Percentiles rank a stretch among this genome's conserved stretches.
phyloP scores from a whole-genome alignment of 1,140 invertebrate genomes.

The Lordiphosa collinella region DNA sequence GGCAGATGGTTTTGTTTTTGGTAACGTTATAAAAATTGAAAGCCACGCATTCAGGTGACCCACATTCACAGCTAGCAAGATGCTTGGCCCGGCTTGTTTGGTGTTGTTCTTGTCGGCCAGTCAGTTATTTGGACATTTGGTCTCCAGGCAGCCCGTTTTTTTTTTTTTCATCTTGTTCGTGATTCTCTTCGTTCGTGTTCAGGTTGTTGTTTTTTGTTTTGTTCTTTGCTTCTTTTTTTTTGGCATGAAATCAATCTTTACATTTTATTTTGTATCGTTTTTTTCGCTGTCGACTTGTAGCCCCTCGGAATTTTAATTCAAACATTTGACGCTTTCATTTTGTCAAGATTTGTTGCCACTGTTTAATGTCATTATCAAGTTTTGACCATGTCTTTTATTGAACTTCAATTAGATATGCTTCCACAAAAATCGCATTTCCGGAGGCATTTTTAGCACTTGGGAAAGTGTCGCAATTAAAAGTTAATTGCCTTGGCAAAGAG shows the following conservation, averaged over 20 bases:
- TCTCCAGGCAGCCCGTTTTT: conserved; percentile 11
- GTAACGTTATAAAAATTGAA: conserved; percentile 73
- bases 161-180: conserved; percentile 12
- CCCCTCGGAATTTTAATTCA: conserved; percentile 59
- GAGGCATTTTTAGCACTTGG: conserved; percentile 27
- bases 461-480: conserved; percentile 68
- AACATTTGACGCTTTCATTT: conserved; percentile 64
- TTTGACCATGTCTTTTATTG: conserved; percentile 46
- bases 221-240: conserved; percentile 22
- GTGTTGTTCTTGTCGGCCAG: conserved; percentile 6
- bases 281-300: conserved; percentile 10
- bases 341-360: conserved; percentile 39
- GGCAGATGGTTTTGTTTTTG: conserved; percentile 34
- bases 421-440: conserved; percentile 30
- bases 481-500: conserved; percentile 48
- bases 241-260: conserved; percentile 63
- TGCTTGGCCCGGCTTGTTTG: conserved; percentile 12
- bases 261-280: conserved; percentile 32
- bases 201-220: not conserved
- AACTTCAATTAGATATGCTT: conserved; percentile 60
- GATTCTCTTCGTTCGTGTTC: conserved; percentile 16
- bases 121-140: conserved; percentile 4
- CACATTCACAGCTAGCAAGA: conserved; percentile 44
- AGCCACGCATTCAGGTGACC: conserved; percentile 69
- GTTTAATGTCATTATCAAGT: conserved; percentile 61